These are phyloP conservation scores for Anthopleura sola DNA, from an alignment of 64 coral and sea anemone genomes.

Conservation along the genomic window DNA sequence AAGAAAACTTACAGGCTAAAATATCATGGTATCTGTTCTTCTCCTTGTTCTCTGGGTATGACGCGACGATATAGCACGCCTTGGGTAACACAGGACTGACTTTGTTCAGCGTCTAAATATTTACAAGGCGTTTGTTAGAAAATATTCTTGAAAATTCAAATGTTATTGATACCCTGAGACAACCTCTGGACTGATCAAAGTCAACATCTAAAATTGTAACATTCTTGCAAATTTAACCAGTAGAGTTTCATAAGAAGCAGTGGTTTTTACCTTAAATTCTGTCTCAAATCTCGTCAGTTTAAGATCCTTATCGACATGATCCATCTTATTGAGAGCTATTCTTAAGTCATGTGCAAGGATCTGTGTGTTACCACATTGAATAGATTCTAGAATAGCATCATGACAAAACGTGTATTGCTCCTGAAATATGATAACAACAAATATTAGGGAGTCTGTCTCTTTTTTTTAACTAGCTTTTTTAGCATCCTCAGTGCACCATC, in stretches of 20 bases:
- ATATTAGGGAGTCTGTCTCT: background rate
- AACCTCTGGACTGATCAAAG: no score
- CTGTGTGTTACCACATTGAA: conserved; percentile 97
- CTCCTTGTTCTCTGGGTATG: conserved; percentile 87
- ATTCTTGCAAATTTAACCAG: background rate
- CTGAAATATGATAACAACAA: conserved; percentile 19
- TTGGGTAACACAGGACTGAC: conserved; percentile 84
- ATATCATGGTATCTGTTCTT: conserved; percentile 91
- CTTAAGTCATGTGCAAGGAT: conserved; percentile 90
- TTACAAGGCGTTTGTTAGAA: background rate
- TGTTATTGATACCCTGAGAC: no score
- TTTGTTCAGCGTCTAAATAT: conserved; percentile 81
- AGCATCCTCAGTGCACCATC: background rate
- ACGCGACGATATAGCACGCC: conserved; percentile 70
- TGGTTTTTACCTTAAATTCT: conserved; percentile 83
- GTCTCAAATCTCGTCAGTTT: conserved; percentile 76
- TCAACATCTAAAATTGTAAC: no score
- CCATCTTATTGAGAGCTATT: conserved; percentile 76
- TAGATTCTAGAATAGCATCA: conserved; percentile 82
- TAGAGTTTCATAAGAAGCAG: background rate
- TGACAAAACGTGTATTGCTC: conserved; percentile 97
- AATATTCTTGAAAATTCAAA: background rate
- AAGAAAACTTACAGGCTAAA: conserved; percentile 66
- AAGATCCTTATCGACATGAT: conserved; percentile 43
- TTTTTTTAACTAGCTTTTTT: background rate